These are phyloP conservation scores for Eleginops maclovinus DNA, from an alignment of 2,113 vertebrate species.

Conservation along the genomic window DNA sequence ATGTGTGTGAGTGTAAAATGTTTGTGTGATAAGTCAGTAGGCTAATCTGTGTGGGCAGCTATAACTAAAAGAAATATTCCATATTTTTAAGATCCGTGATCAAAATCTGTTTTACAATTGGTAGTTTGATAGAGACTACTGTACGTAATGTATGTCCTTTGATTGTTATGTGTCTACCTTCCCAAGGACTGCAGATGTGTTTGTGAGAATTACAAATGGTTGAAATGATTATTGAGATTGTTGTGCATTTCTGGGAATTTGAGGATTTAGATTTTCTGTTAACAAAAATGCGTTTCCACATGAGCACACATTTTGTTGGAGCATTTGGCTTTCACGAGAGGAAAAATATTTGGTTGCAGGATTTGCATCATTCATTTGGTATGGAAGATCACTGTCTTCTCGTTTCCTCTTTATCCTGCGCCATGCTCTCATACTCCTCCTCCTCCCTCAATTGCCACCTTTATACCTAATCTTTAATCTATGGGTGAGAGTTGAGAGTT, in stretches of 20 bases:
- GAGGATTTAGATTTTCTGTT: background rate
- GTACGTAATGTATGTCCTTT: too few relatives aligned
- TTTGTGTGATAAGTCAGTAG: background rate
- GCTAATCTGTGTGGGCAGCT: conserved; percentile 8
- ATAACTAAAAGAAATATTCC: too few relatives aligned
- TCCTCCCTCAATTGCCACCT: background rate
- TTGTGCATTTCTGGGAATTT: background rate
- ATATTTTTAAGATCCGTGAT: too few relatives aligned
- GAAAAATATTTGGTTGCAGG: too few relatives aligned
- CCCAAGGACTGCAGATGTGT: background rate
- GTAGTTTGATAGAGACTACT: too few relatives aligned
- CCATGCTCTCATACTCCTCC: background rate
- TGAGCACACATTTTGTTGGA: background rate
- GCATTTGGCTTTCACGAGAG: too few relatives aligned
- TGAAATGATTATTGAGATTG: background rate
- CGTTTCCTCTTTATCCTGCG: background rate
- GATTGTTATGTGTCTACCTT: too few relatives aligned
- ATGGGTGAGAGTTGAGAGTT: background rate
- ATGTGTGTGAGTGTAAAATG: background rate
- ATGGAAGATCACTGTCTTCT: background rate
- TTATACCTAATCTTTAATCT: background rate
- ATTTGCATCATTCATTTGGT: too few relatives aligned
- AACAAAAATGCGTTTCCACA: background rate
- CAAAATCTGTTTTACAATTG: too few relatives aligned
- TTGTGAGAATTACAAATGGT: background rate